Evolutionary conservation across 1,140 invertebrate genomes (phyloP).

Genomic region (Conopomorpha cramerella): DNA sequence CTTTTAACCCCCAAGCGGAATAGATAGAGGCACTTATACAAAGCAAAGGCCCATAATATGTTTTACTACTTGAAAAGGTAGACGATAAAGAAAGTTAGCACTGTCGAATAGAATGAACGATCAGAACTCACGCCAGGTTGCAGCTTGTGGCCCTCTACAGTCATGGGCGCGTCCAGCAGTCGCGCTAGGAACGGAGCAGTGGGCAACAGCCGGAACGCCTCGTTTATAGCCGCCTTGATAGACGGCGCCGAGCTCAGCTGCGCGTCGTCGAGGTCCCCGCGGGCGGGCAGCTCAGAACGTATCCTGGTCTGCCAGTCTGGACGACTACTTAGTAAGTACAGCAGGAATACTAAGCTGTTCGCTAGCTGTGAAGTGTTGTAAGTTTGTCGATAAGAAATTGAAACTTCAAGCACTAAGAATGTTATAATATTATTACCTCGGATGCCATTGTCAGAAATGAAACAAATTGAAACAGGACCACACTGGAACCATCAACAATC

Average conservation of each 20-base stretch:
- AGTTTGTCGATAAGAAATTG: conserved; percentile 15
- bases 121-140: conserved; percentile 71
- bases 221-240: conserved; percentile 83
- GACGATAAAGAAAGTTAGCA: too few species aligned
- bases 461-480: too few species aligned
- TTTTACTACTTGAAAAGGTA: too few species aligned
- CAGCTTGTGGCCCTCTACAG: conserved; percentile 75
- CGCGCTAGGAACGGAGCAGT: conserved; percentile 83
- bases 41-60: too few species aligned
- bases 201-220: conserved; percentile 82
- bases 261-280: conserved; percentile 64
- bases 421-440: too few species aligned
- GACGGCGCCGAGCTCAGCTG: conserved; percentile 72
- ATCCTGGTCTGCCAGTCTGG: conserved; percentile 73
- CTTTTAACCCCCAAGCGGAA: too few species aligned
- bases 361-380: conserved; percentile 80
- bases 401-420: too few species aligned
- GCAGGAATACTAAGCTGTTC: conserved; percentile 78
- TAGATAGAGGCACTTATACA: too few species aligned
- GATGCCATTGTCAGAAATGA: too few species aligned
- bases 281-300: conserved; percentile 71
- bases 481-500: too few species aligned
- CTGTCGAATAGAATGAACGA: too few species aligned
- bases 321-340: conserved; percentile 76
- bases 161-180: conserved; percentile 76